Evolutionary conservation across 2,888 invertebrate species (phyloP).

Genomic region (Macrophya annulata): DNA sequence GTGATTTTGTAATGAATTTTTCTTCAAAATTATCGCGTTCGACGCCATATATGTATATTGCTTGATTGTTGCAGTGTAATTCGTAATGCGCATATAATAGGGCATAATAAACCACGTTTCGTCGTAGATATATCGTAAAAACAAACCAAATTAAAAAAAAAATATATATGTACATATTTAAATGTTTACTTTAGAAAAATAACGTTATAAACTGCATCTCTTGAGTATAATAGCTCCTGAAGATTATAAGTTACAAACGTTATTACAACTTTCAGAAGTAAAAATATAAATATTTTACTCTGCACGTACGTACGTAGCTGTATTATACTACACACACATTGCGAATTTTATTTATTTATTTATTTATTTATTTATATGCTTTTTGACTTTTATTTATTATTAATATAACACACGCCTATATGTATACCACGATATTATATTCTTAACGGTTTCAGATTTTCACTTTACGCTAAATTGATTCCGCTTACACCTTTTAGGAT

Average conservation of each 20-base stretch:
- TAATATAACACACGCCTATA: background rate
- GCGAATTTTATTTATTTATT: background rate
- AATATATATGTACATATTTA: conserved; percentile 58
- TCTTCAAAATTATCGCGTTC: conserved; percentile 4
- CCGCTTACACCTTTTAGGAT: conserved; percentile 50
- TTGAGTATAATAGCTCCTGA: background rate
- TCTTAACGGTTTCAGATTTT: conserved; percentile 11
- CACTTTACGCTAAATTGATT: conserved; percentile 53
- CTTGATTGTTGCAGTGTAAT: background rate
- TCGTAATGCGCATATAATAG: background rate
- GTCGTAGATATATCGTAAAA: conserved; percentile 66
- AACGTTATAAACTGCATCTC: conserved; percentile 61
- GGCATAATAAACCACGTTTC: conserved; percentile 65
- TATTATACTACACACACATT: background rate
- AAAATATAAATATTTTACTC: conserved; percentile 75
- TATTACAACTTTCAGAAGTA: conserved; percentile 71
- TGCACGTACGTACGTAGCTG: background rate
- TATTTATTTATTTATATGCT: conserved; percentile 6
- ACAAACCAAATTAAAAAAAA: no score
- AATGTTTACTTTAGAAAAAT: conserved; percentile 76
- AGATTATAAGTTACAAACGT: conserved; percentile 65
- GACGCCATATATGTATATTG: conserved; percentile 35
- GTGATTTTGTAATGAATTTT: background rate
- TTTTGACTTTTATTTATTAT: conserved; percentile 6
- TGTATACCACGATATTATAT: background rate